Conservation (phyloP, 2,888 invertebrate species). For the Lutraria lutraria region DNA sequence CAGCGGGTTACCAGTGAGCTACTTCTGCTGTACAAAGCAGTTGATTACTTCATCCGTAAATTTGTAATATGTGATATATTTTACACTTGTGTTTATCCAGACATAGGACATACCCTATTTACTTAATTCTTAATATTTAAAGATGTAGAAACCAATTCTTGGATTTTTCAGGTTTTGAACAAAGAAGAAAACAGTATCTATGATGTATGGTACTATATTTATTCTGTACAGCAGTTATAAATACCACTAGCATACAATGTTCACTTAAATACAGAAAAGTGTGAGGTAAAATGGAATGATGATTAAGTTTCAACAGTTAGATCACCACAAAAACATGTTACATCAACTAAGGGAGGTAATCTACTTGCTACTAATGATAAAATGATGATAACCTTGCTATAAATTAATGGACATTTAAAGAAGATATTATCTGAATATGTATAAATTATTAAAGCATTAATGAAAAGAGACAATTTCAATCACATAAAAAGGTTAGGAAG, state of each 20-base stretch:
- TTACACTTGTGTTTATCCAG: too few species aligned
- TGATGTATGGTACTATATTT: slow-evolving; percentile 15
- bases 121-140: too few species aligned
- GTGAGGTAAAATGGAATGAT: slow-evolving; percentile 5
- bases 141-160: too few species aligned
- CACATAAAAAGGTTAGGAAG: not conserved
- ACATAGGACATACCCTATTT: too few species aligned
- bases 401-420: not conserved
- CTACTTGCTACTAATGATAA: not conserved
- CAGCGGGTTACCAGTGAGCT: too few species aligned
- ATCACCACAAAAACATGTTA: slow-evolving; percentile 22
- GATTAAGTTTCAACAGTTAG: not conserved
- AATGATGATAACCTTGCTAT: not conserved
- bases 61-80: too few species aligned
- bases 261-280: not conserved
- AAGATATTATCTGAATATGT: not conserved
- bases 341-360: not conserved
- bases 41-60: too few species aligned
- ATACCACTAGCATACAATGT: slow-evolving; percentile 1
- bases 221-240: slow-evolving; percentile 21
- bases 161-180: not conserved
- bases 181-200: not conserved
- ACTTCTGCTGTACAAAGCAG: too few species aligned
- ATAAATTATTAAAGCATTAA: not conserved
- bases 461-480: not conserved